Evolutionary conservation across 2,113 vertebrate species (phyloP), one percentile per base, ranked within the genome.

Genomic region (Serinus canaria): DNA sequence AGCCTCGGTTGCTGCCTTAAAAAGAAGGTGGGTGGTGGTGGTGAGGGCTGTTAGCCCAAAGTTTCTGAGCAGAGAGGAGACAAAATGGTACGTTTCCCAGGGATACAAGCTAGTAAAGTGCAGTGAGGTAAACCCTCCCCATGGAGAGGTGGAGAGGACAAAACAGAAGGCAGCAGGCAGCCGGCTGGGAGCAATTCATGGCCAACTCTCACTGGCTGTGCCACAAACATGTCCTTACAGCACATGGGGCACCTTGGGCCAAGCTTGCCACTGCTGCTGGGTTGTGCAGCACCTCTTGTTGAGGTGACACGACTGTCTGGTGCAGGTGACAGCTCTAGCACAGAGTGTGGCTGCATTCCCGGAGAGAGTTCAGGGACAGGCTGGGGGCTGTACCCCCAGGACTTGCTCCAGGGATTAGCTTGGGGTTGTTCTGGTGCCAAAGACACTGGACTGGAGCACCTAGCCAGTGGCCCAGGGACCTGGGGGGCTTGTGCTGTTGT

Each of bases 131-230:
- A 95, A 85, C 52, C 46, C 55, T 49, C 20, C 58, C 83, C 1
- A 3, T 46, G 53, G 52, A 80, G 87, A 90, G 70, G 55, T 10
- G 7, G 59, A 1, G 14, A 90, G 86, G 79, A 76, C 83, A 89
- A 70, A 90, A 74, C 66, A 58, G 87, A 80, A 96, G 95, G 72
- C 87, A 90, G 90, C 70, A 68, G 79, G 85, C 92, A 82, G 91
- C 56, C 2, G 31, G 60, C 88, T 87, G 58, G 81, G 67, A 85
- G 80, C 2, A 6, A 39, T 76, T 82, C 1, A 3, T 37, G 63
- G 73, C 77, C 69, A 55, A 20, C 83, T 75, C 58, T 89, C 2
- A 14, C 89, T 83, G 87, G 50, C 91, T 68, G 43, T 3, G 7
- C 47, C 24, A 20, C 70, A 66, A n/a, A 50, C 8, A 2, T 1